These are phyloP conservation scores for Mimachlamys varia DNA, from an alignment of 2,888 invertebrate species.

Conservation along the genomic window DNA sequence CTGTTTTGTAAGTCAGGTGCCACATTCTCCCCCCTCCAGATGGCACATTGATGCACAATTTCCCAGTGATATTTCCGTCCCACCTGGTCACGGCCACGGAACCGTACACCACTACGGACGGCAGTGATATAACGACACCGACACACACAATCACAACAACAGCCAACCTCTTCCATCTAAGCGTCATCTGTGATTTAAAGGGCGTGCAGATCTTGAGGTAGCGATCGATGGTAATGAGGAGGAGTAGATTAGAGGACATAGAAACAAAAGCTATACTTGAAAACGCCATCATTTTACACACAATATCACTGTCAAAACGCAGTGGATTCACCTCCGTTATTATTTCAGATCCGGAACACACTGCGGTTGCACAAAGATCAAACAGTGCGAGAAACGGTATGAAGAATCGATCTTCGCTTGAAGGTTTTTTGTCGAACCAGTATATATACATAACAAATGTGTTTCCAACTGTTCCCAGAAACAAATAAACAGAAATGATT, in stretches of 20 bases:
- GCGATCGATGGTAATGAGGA: constrained; percentile 43
- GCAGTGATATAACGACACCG: constrained; percentile 1
- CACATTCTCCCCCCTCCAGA: not conserved
- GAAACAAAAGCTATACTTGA: not conserved
- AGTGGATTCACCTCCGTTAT: constrained; percentile 38
- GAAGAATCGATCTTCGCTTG: constrained; percentile 40
- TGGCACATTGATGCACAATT: constrained; percentile 30
- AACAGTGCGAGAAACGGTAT: constrained; percentile 42
- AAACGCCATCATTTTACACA: constrained; percentile 41
- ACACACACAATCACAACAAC: not conserved
- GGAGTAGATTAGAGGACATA: constrained; percentile 36
- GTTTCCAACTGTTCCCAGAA: not conserved
- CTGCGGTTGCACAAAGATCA: constrained; percentile 37
- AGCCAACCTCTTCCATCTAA: constrained; percentile 16
- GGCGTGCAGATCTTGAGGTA: constrained; percentile 44
- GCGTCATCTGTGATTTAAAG: constrained; percentile 36
- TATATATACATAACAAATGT: not conserved
- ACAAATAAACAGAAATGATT: not conserved
- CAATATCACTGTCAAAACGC: not conserved
- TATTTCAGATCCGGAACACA: constrained; percentile 36
- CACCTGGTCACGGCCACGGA: constrained; percentile 9
- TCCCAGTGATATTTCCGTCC: constrained; percentile 40
- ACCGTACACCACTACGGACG: constrained; percentile 33
- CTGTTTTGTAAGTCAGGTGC: not conserved
- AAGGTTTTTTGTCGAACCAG: not conserved